A percentile compares a stretch with the other conserved stretches of the same genome.
Evolutionary conservation across 2,113 vertebrate genomes (phyloP).

Genomic region (Willisornis vidua): DNA sequence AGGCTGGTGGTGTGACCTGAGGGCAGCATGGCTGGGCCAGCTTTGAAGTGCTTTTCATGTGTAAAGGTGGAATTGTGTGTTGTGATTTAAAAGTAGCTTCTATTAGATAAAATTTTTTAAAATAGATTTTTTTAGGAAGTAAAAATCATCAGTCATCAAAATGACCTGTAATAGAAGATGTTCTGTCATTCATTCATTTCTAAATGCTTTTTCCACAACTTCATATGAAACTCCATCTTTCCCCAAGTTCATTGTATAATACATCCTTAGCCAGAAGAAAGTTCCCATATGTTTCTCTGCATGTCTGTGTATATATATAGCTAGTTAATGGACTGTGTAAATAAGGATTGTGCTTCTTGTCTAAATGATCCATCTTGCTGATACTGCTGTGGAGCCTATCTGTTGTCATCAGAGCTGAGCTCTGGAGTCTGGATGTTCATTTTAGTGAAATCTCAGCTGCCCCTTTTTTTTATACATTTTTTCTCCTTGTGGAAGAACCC

Average conservation of each 20-base stretch:
- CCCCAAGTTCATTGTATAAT: not conserved
- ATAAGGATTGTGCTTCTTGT: not conserved
- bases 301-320: not conserved
- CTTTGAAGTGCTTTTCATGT: not conserved
- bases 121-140: conserved; percentile 5
- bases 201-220: not conserved
- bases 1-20: rapidly evolving
- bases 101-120: not conserved
- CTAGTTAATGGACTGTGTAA: conserved; percentile 17
- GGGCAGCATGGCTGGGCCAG: rapidly evolving
- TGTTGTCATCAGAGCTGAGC: not conserved
- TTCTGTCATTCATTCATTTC: not conserved
- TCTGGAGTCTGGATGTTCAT: not conserved
- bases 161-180: not conserved
- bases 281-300: not conserved
- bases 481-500: not conserved
- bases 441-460: not conserved
- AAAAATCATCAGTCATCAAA: not conserved
- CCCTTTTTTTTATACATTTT: not conserved
- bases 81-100: not conserved
- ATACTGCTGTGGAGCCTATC: not conserved
- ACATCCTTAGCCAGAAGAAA: not conserved
- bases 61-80: not conserved
- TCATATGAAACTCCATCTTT: not conserved
- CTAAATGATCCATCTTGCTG: not conserved